A percentile compares a stretch with the other conserved stretches of the same genome.
Evolutionary conservation across 1,140 invertebrate species (phyloP).

Genomic region (Leptinotarsa texana): DNA sequence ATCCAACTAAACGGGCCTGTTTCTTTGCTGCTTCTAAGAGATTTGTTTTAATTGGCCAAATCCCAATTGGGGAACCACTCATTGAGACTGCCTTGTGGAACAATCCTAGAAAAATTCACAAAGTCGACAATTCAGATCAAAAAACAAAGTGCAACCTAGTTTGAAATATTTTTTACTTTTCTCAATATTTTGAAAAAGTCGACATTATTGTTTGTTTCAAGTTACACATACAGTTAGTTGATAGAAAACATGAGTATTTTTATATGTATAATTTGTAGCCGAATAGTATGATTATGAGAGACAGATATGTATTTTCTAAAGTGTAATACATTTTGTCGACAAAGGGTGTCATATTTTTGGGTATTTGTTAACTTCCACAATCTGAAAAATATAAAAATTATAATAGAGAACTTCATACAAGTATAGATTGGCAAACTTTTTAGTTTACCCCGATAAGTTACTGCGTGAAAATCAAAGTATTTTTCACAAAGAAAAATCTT

Average conservation of each 20-base stretch:
- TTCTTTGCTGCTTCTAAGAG: slow-evolving; percentile 66
- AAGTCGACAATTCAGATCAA: background rate
- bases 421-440: too few species aligned
- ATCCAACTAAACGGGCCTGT: slow-evolving; percentile 70
- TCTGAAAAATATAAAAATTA: too few species aligned
- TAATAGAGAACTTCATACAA: too few species aligned
- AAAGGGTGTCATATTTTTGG: too few species aligned
- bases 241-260: background rate
- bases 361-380: too few species aligned
- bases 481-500: too few species aligned
- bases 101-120: slow-evolving; percentile 51
- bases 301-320: too few species aligned
- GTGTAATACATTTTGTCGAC: too few species aligned
- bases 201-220: background rate
- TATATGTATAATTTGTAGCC: background rate
- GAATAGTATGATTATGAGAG: too few species aligned
- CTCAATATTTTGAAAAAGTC: background rate
- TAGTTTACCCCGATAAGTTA: too few species aligned
- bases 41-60: slow-evolving; percentile 60
- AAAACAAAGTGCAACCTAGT: background rate
- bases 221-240: background rate
- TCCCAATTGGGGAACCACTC: slow-evolving; percentile 69
- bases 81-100: slow-evolving; percentile 72
- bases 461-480: too few species aligned
- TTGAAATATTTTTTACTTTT: background rate